Evolutionary conservation across 2,888 invertebrate genomes (phyloP), one percentile per base, ranked within the genome.

Genomic region (Meiosimyza decipiens): DNA sequence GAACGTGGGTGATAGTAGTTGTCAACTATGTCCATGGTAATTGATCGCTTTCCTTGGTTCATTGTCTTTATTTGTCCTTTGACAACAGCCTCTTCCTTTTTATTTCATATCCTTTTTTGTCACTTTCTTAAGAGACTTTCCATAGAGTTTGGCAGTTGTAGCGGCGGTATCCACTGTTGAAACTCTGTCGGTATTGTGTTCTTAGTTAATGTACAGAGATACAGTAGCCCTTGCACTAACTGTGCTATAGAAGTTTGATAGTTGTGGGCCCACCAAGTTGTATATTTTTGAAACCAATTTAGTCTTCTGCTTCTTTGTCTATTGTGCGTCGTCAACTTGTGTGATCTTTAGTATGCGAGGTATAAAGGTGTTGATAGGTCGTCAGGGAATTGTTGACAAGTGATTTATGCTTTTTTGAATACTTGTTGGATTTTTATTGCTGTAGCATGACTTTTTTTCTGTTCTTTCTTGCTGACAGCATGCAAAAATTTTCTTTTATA

Each of bases 341-440:
- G 69, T 62, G 69, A 62, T 69, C 69, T 16, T 12, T 18, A 13
- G 68, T 13, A 47, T 22, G 28, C 15, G 22, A 18, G 11, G 33
- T 40, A 55, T 62, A 63, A 62, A 54, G 40, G 70, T 70, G 70
- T 70, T 70, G 70, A 70, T 47, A 55, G 70, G 47, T 63, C 70
- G 49, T 11, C 16, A 40, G 70, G n/a, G 40, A 51, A 47, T 49
- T 54, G 50, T 59, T 15, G 15, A 18, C n/a, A 47, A 63, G 77
- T 83, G 82, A 82, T 82, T 82, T 82, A 82, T 82, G 82, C 75
- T 73, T 80, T 81, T 82, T 82, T 80, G 82, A 82, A 18, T 52
- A 54, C 54, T 47, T 62, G n/a, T 22, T 40, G n/a, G 3, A 6
- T 28, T 52, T 62, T 60, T 51, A 7, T 22, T 69, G 22, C 13